Evolutionary conservation across 2,888 invertebrate genomes (phyloP).

Genomic region (Augochlorella aurata): DNA sequence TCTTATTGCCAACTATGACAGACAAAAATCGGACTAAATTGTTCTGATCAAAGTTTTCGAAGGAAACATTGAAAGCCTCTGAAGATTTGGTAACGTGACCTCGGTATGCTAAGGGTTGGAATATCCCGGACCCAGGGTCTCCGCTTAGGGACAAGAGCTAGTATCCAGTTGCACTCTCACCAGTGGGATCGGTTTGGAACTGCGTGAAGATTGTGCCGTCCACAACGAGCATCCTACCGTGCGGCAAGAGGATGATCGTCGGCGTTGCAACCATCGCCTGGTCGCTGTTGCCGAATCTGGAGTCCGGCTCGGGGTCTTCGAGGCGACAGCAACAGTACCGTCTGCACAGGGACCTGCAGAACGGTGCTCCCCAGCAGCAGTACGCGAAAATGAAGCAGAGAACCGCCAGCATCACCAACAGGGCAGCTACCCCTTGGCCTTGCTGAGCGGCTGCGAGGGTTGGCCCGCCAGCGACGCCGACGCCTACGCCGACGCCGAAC

Average conservation of each 20-base stretch:
- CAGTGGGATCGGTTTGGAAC: constrained; percentile 80
- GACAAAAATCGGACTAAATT: background rate
- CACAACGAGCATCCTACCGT: constrained; percentile 84
- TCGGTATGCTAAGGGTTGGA: background rate
- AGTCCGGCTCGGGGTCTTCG: constrained; percentile 80
- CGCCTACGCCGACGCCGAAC: constrained; percentile 69
- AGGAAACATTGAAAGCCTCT: background rate
- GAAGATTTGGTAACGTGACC: background rate
- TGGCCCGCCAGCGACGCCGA: constrained; percentile 74
- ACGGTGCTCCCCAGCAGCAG: constrained; percentile 85
- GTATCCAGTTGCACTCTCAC: constrained; percentile 60
- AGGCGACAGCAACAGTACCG: constrained; percentile 82
- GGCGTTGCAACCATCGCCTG: constrained; percentile 82
- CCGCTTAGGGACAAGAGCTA: background rate
- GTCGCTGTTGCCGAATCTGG: constrained; percentile 73
- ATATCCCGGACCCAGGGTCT: background rate
- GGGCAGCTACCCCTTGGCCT: constrained; percentile 83
- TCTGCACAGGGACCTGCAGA: constrained; percentile 83
- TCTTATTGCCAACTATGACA: background rate
- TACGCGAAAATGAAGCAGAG: constrained; percentile 84
- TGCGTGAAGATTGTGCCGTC: constrained; percentile 84
- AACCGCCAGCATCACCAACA: constrained; percentile 84
- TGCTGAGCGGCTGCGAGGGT: constrained; percentile 77
- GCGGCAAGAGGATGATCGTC: constrained; percentile 84
- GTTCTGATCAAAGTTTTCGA: too few species aligned